Evolutionary conservation across 2,888 invertebrate genomes (phyloP).

Genomic region (Tryphoninae sp.): DNA sequence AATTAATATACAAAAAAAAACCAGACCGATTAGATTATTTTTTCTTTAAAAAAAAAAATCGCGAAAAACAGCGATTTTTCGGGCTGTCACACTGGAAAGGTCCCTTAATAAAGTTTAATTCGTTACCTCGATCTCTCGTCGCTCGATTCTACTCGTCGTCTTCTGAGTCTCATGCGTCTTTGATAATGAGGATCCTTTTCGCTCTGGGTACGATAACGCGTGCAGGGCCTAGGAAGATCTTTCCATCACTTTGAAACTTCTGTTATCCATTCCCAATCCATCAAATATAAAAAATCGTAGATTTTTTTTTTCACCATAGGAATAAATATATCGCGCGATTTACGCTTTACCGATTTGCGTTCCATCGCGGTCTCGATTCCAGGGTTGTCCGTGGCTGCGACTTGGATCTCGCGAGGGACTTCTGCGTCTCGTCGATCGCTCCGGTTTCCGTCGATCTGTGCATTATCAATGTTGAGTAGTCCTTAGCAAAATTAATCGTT

Average conservation of each 20-base stretch:
- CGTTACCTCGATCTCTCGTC: constrained; percentile 80
- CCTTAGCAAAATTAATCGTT: constrained; percentile 52
- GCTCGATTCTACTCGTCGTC: constrained; percentile 82
- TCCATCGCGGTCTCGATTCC: constrained; percentile 78
- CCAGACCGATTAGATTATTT: no score
- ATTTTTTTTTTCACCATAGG: constrained; percentile 2
- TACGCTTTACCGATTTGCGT: constrained; percentile 77
- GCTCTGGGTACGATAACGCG: constrained; percentile 93
- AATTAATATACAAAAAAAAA: no score
- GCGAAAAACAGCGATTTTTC: no score
- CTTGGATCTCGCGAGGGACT: constrained; percentile 71
- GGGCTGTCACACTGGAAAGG: no score
- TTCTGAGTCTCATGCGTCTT: constrained; percentile 86
- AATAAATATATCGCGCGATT: background rate
- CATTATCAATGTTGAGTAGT: constrained; percentile 44
- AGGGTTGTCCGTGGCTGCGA: constrained; percentile 72
- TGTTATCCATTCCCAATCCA: constrained; percentile 54
- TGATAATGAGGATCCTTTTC: constrained; percentile 94
- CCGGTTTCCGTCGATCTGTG: constrained; percentile 72
- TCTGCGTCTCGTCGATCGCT: constrained; percentile 70
- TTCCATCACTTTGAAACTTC: constrained; percentile 73
- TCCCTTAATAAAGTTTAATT: no score
- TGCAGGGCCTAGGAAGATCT: constrained; percentile 83
- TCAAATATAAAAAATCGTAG: constrained; percentile 25
- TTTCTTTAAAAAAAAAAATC: no score